Evolutionary conservation across 2,797 vertebrate genomes (phyloP), one percentile per base, ranked within the genome.

Genomic region (Pantherophis vulpinus): DNA sequence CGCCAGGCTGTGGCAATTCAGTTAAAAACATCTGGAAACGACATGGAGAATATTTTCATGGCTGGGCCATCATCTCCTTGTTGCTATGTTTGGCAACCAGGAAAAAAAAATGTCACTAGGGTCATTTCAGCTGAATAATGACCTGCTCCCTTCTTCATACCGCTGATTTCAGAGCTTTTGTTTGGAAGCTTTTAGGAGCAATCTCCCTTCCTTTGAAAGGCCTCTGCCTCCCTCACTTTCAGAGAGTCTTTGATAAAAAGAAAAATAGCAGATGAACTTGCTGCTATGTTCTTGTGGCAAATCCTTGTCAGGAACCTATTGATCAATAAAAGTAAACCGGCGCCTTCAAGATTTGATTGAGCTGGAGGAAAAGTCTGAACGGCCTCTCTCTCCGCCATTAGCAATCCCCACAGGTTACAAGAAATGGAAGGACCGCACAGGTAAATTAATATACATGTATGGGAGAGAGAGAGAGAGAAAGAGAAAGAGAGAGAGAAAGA

Each of bases 281-380:
- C 95, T 96, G 96, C 95, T 96, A 94, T 95, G 94, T 95, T 96
- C 97, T 96, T 97, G 97, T 97, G 97, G 97, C 94, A 88, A 63
- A 96, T 96, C 95, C 91, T 92, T 96, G 96, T 97, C 96, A 96
- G 96, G 96, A 97, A 97, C 96, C 95, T 93, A 54, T 95, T 96
- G 96, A 95, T 97, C 98, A 97, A 97, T 97, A 96, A 94, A 96
- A 96, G 96, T 96, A 95, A 96, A 97, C 96, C 96, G 97, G 98
- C 97, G 97, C 97, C 98, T 97, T 96, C 95, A 96, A 87, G 94
- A 97, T 97, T 97, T 97, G 97, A 98, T 96, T 97, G 97, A 97
- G 97, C 94, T 51, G 90, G 94, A 95, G 95, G 94, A 94, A 94
- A 89, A 97, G 97, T 97, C 97, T 97, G 97, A 96, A 96, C 95